Percentiles rank a stretch among this genome's conserved stretches.
phyloP scores from a whole-genome alignment of 1,140 invertebrate genomes.

The Procambarus clarkii region DNA sequence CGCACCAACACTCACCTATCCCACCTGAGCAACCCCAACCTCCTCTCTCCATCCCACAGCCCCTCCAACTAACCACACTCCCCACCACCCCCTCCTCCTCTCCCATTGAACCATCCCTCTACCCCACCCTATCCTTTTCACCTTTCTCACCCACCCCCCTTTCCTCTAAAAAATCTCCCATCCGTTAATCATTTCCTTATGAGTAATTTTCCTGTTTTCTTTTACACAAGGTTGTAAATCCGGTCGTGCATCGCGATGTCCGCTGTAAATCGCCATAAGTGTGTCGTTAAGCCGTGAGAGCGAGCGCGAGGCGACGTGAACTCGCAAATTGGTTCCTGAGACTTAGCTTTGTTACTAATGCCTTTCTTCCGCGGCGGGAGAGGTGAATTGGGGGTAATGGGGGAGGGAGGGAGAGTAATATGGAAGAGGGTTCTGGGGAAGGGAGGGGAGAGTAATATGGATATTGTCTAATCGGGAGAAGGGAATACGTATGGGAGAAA shows the following conservation, averaged over 20 bases:
- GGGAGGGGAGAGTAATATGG: not conserved
- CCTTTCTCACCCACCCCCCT: not conserved
- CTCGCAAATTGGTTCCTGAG: not conserved
- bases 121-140: not conserved
- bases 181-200: not conserved
- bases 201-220: slow-evolving; percentile 15
- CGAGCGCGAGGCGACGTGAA: not conserved
- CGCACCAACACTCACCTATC: too few relatives aligned
- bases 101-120: not conserved
- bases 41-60: too few relatives aligned
- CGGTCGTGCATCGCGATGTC: not conserved
- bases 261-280: not conserved
- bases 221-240: slow-evolving; percentile 4
- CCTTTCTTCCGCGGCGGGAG: not conserved
- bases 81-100: not conserved
- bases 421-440: not conserved
- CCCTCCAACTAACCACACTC: not conserved
- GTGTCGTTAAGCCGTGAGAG: not conserved
- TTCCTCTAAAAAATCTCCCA: not conserved
- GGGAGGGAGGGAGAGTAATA: not conserved
- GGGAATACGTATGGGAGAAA: not conserved
- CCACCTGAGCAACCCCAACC: too few relatives aligned
- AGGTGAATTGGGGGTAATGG: not conserved
- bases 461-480: not conserved
- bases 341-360: not conserved